These are phyloP conservation scores for Arion vulgaris DNA, from an alignment of 1,140 invertebrate species.

Conservation along the genomic window DNA sequence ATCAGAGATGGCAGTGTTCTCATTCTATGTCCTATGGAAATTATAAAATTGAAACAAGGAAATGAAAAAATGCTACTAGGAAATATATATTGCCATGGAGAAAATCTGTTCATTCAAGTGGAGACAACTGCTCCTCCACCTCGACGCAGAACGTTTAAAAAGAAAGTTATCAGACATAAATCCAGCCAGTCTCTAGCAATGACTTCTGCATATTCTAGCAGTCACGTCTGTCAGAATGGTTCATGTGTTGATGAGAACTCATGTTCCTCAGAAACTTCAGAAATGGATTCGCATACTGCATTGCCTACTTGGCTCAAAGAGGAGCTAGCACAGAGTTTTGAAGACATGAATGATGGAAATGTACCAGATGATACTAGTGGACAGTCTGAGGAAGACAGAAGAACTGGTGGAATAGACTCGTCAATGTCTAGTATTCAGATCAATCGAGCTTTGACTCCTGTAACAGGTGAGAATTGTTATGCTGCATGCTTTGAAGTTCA, in stretches of 20 bases:
- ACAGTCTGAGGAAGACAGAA: constrained; percentile 58
- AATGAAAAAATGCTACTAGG: constrained; percentile 76
- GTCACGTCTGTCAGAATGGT: background rate
- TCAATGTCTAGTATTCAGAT: constrained; percentile 69
- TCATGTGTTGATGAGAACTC: constrained; percentile 26
- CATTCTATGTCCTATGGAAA: constrained; percentile 60
- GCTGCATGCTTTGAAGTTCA: background rate
- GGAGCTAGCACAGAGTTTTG: constrained; percentile 70
- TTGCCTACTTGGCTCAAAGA: constrained; percentile 66
- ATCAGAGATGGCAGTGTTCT: constrained; percentile 59
- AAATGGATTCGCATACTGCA: constrained; percentile 15
- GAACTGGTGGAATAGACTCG: constrained; percentile 46
- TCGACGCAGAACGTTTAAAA: constrained; percentile 60
- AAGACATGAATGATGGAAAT: constrained; percentile 60
- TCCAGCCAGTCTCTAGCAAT: constrained; percentile 12
- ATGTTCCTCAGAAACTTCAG: constrained; percentile 35
- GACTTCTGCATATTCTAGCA: background rate
- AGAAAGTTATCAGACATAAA: constrained; percentile 58
- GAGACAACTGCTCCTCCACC: constrained; percentile 79
- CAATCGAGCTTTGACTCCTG: constrained; percentile 57
- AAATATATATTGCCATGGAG: constrained; percentile 76
- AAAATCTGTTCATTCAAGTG: constrained; percentile 78
- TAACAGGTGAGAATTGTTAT: constrained; percentile 7
- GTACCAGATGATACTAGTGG: constrained; percentile 68
- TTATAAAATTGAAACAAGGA: constrained; percentile 69